phyloP scores from a whole-genome alignment of 2,888 invertebrate genomes.

The Himalopsyche japonica region DNA sequence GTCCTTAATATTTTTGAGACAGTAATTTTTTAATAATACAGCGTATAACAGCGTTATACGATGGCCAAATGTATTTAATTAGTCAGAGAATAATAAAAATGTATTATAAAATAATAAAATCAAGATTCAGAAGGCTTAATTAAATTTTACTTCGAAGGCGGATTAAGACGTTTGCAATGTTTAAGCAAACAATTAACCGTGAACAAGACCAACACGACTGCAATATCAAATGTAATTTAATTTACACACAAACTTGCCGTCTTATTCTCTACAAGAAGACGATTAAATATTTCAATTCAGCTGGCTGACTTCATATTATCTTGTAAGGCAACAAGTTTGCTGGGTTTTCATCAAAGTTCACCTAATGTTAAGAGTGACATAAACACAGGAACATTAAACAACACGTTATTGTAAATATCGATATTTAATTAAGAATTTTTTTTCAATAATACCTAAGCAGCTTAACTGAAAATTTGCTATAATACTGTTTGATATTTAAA shows the following conservation, averaged over 20 bases:
- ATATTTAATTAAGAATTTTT: no score
- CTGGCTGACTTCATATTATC: not conserved
- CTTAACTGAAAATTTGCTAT: no score
- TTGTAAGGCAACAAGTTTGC: not conserved
- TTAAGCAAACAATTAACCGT: conserved; percentile 19
- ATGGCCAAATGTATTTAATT: no score
- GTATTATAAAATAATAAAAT: no score
- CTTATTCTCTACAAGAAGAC: conserved; percentile 3
- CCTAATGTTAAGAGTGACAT: not conserved
- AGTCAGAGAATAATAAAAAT: no score
- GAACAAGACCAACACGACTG: conserved; percentile 14
- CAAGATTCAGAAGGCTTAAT: not conserved
- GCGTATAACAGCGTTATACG: no score
- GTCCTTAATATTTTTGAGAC: no score
- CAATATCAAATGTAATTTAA: conserved; percentile 31
- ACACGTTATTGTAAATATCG: not conserved
- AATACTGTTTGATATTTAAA: no score
- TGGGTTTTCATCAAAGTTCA: not conserved
- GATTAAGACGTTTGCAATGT: conserved; percentile 17
- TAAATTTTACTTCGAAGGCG: not conserved
- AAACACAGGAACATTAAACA: not conserved
- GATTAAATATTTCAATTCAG: conserved; percentile 11
- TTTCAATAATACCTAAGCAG: no score
- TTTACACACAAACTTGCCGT: conserved; percentile 27
- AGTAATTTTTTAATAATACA: no score